These are phyloP conservation scores for Thumatha senex DNA, from an alignment of 2,888 invertebrate species.

Conservation along the genomic window DNA sequence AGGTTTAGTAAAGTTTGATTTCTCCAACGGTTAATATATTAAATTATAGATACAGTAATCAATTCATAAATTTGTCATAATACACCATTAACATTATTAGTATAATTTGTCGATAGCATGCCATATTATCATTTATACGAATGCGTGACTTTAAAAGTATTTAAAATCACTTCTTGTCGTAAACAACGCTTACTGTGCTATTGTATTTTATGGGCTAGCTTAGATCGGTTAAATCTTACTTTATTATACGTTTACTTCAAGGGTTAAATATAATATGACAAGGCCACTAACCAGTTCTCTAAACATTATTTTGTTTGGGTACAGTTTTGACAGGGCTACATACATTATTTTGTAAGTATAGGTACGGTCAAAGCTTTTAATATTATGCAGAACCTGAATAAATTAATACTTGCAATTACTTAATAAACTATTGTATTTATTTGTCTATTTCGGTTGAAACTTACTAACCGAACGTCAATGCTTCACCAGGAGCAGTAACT, in stretches of 20 bases:
- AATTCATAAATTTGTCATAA: constrained; percentile 26
- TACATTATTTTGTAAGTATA: too few species aligned
- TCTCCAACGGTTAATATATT: constrained; percentile 44
- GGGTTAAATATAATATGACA: background rate
- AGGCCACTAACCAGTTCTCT: background rate
- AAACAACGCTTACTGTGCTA: background rate
- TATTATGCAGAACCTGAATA: too few species aligned
- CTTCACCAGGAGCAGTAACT: too few species aligned
- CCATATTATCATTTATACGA: constrained; percentile 10
- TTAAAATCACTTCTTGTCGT: background rate
- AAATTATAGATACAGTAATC: constrained; percentile 31
- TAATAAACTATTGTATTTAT: too few species aligned
- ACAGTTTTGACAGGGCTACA: background rate
- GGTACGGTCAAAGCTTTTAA: background rate
- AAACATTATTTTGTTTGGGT: background rate
- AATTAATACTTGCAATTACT: background rate
- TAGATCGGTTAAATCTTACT: background rate
- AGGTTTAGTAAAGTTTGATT: constrained; percentile 21
- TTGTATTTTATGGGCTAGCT: background rate
- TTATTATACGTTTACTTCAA: too few species aligned
- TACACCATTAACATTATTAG: constrained; percentile 17
- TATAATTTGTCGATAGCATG: constrained; percentile 21
- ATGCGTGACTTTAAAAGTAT: constrained; percentile 4
- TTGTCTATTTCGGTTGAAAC: too few species aligned
- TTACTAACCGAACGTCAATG: too few species aligned